A percentile compares a stretch with the other conserved stretches of the same genome.
Evolutionary conservation across 2,797 vertebrate species (phyloP).

Genomic region (Falco biarmicus): DNA sequence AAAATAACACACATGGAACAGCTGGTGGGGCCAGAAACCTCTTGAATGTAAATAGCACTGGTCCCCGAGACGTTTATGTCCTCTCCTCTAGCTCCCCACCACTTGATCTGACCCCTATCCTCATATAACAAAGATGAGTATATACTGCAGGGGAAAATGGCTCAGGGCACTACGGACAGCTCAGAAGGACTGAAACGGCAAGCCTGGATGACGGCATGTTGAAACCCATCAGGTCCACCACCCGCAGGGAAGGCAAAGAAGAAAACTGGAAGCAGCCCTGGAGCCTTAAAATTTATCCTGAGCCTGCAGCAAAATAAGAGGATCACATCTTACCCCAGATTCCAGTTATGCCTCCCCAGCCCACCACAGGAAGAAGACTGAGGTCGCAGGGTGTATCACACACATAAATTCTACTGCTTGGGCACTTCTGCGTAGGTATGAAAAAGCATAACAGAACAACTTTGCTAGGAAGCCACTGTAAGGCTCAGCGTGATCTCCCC

Average conservation of each 20-base stretch:
- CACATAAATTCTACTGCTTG: neutral
- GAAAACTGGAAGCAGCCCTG: neutral
- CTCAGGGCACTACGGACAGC: neutral
- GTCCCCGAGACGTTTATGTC: neutral
- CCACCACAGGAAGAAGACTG: neutral
- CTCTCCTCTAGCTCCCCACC: neutral
- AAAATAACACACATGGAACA: slow-evolving; percentile 76
- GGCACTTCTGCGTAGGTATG: neutral
- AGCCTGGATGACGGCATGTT: neutral
- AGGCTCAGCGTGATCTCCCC: neutral
- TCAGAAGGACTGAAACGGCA: neutral
- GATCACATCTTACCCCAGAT: neutral
- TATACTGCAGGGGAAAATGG: neutral
- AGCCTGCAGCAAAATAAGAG: neutral
- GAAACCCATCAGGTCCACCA: neutral
- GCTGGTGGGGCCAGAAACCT: slow-evolving; percentile 67
- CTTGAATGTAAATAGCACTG: slow-evolving; percentile 66
- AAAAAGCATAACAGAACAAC: neutral
- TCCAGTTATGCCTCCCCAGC: neutral
- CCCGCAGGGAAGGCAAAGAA: neutral
- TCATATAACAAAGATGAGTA: neutral
- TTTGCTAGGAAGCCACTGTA: neutral
- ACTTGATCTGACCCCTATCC: neutral
- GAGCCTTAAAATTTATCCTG: neutral
- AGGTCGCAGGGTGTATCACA: neutral